Evolutionary conservation across 2,888 invertebrate genomes (phyloP), one percentile per base, ranked within the genome.

Genomic region (Oligia fasciuncula): DNA sequence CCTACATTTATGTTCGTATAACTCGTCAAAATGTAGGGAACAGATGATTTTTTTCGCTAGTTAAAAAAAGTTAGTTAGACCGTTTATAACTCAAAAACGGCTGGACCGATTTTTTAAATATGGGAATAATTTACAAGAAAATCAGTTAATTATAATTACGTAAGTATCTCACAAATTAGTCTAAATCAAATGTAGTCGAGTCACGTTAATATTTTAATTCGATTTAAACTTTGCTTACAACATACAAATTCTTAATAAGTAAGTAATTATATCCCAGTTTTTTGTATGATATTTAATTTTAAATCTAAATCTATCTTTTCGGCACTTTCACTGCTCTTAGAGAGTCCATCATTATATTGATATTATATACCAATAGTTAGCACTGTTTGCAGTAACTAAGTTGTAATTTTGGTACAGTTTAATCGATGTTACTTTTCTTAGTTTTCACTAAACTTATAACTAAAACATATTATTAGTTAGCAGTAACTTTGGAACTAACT

Each of bases 261-360:
- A 78, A 80, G 76, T 77, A 78, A 80, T 84, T 79, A 62, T 80
- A 79, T 87, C 85, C 85, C 85, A 90, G 84, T 81, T 85, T 88
- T 87, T 82, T 35, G 78, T 79, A 82, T 87, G 80, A 84, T 79
- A 82, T 83, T 66, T 62, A 71, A 81, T 54, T 76, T 80, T 85
- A 82, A 84, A 77, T 82, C 79, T 89, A 86, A 77, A 70, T 69
- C 80, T 90, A 89, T 43, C 70, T 75, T 90, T 89, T 89, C 83
- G 91, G 92, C 91, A 91, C 91, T 81, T 91, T 89, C 87, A 85
- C 81, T 85, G 77, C 91, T 88, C 83, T 84, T 70, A 78, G n/a
- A 85, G 86, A 88, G 85, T 87, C 67, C 77, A 75, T 79, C 77
- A 65, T 35, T 62, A 60, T 87, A 79, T 85, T 81, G 88, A 86